Percentiles rank a stretch among this genome's conserved stretches.
phyloP scores from a whole-genome alignment of 2,888 invertebrate genomes.

The Phyto melanocephala region DNA sequence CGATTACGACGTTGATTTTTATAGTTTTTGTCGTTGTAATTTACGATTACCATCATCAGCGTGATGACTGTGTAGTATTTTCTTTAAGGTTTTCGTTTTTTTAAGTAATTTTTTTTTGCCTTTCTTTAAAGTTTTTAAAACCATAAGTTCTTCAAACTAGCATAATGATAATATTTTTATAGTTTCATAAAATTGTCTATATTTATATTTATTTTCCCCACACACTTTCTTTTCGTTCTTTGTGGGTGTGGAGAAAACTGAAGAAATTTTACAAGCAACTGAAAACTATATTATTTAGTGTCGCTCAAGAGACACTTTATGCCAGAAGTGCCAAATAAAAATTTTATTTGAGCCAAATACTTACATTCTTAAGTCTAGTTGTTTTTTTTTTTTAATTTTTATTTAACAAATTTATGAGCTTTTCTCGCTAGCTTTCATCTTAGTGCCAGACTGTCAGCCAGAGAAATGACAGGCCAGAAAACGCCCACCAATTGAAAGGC shows the following conservation, averaged over 20 bases:
- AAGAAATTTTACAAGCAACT: neutral
- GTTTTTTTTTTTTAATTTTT: neutral
- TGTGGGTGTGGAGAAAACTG: neutral
- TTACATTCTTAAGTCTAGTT: slow-evolving; percentile 27
- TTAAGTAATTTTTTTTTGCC: neutral
- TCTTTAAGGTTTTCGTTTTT: neutral
- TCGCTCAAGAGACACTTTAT: slow-evolving; percentile 43
- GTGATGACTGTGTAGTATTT: neutral
- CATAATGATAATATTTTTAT: neutral
- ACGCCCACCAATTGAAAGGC: slow-evolving; percentile 18
- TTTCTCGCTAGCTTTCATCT: slow-evolving; percentile 28
- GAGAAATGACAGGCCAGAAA: too few species aligned
- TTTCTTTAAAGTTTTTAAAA: neutral
- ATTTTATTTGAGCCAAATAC: slow-evolving; percentile 49
- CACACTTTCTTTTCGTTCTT: neutral
- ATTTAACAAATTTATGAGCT: slow-evolving; percentile 48
- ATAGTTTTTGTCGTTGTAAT: neutral
- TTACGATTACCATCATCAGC: neutral
- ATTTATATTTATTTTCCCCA: neutral
- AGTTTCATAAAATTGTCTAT: neutral
- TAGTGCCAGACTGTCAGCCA: neutral
- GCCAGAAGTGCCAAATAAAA: slow-evolving; percentile 55
- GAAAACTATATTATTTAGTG: slow-evolving; percentile 7
- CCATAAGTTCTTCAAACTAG: neutral
- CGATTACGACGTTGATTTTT: neutral